Evolutionary conservation across 2,797 vertebrate genomes (phyloP), one percentile per base, ranked within the genome.

Genomic region (Scolopax rusticola): DNA sequence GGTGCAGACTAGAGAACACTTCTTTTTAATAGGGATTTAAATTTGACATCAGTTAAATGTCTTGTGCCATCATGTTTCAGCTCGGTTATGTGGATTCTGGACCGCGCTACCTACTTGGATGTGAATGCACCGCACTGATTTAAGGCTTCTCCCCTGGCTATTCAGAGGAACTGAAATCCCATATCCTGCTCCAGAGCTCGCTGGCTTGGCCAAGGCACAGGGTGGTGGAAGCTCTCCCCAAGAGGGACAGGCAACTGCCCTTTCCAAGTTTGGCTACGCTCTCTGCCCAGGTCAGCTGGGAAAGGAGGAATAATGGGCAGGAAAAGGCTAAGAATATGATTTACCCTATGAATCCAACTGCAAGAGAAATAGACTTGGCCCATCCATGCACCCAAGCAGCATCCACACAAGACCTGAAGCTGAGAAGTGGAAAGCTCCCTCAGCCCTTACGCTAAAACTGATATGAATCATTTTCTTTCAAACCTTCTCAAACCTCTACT

Each of bases 1-100:
- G 75, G 88, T 97, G 94, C 95, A 93, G 94, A 97, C 91, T 94
- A 95, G 87, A 97, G 86, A 98, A 96, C 91, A 87, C 88, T 94
- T 94, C 85, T 97, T 96, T 93, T 96, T 97, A 97, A 97, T 84
- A 92, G 95, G 95, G 95, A 96, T 98, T 97, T 98, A 96, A 92
- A 97, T 97, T 94, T 97, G 97, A 97, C 97, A 97, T 96, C 91
- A 91, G 80, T 96, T 97, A 96, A 97, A 95, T 93, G 96, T 91
- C 67, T 93, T 87, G 79, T 96, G 91, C 90, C 93, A 92, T 91
- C 64, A 89, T 40, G 47, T 95, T 96, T 95, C 84, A 93, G 94
- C 80, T 97, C 78, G 94, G 92, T 89, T 92, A 79, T 51, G 68
- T 53, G 93, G 69, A 84, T 93, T 86, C 86, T 93, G 89, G 91